Base-by-base conservation (phyloP, 2,113 vertebrate species). In the Pseudorhombus dupliciocellatus region DNA sequence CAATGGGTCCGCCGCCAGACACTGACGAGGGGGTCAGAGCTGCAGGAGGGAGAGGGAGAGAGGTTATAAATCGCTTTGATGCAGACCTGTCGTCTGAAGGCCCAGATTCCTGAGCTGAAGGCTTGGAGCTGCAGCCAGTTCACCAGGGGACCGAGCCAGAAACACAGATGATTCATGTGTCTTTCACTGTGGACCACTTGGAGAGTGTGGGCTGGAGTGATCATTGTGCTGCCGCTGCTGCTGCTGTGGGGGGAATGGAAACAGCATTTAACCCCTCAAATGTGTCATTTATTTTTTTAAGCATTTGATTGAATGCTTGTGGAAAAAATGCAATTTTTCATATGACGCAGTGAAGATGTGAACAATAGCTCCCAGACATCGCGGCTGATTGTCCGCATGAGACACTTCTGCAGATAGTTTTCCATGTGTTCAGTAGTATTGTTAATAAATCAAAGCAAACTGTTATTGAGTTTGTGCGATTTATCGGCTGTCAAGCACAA, bases 21-120 rank as follows among this genome's bases (percentile, higher is more conserved):
- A 56, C 89, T 65, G 72, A 75, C 75, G 18, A 82, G 83, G 83
- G 76, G 90, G 88, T 83, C 82, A 46, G 79, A 78, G 63, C 81
- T 78, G 83, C 59, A 72, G 75, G 18, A n/a, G 50, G 21, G 42
- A 46, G 42, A 46, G 42, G 73, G 79, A 78, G 83, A 66, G 70
- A 30, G 73, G 84, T 92, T 83, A 91, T 92, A 93, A 91, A 93
- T 94, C 54, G 87, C 86, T 90, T 91, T 90, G 90, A 93, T 91
- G 85, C 91, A 52, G 83, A 81, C 73, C 67, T 37, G 64, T 70
- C 53, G 79, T 89, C 82, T 87, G 70, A 84, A 77, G 81, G 88
- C 83, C 81, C 69, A 80, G 85, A 93, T 92, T 93, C 92, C 90
- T 90, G 56, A 70, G 72, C 75, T 50, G 74, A 73, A 85, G 55